Evolutionary conservation across 2,888 invertebrate genomes (phyloP), one percentile per base, ranked within the genome.

Genomic region (Perizoma flavofasciatum): DNA sequence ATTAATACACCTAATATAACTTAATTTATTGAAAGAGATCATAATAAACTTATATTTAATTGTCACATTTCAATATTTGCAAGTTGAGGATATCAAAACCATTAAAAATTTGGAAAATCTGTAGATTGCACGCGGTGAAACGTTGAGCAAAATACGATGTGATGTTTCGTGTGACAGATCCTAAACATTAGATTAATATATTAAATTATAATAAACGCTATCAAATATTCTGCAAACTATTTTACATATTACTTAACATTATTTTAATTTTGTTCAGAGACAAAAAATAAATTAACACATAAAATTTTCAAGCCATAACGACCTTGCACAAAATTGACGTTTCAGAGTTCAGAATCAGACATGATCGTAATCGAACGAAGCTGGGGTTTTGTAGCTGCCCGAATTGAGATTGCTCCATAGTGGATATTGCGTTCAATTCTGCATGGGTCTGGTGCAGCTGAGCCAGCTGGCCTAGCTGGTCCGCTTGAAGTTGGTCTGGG

Each of bases 231-330:
- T 83, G 66, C 79, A 83, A 79, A 81, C 83, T 86, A 86, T 81
- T 86, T 89, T 90, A 92, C 81, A 82, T 83, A 88, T 85, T 89
- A 89, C 89, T 89, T 90, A 91, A 90, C 89, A 85, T 89, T 85
- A 86, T 84, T 85, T 85, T 84, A 88, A 74, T 74, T 77, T 67
- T 82, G 75, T 75, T 74, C 75, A 71, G 73, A 70, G 77, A 79
- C 79, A 78, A 79, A 79, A 76, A 90, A 90, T 89, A 90, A 92
- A 89, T 90, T 85, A 89, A 85, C 81, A 82, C 78, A 83, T 83
- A 83, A 81, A 78, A 81, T 84, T 87, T 88, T 87, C 83, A 88
- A 86, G 77, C 81, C 75, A 75, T 63, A 61, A 59, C 73, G 74
- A 68, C 67, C 68, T 67, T 63, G 60, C 70, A 68, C 74, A 71